A percentile compares a stretch with the other conserved stretches of the same genome.
Evolutionary conservation across 2,888 invertebrate species (phyloP).

Genomic region (Buathra laborator): DNA sequence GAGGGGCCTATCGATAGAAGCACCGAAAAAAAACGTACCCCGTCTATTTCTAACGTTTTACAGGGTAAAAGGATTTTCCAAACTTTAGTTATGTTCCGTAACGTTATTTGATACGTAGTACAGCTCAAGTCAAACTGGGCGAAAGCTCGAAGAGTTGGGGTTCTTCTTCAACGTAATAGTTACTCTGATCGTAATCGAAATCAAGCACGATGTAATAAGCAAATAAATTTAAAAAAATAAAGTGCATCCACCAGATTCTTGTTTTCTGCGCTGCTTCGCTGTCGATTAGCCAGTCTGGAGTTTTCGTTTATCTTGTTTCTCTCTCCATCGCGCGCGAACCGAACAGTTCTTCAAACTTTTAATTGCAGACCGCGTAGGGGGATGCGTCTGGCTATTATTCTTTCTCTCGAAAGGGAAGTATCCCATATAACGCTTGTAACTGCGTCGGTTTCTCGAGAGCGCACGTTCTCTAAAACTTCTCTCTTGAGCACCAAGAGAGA

Average conservation of each 20-base stretch:
- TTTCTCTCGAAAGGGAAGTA: constrained; percentile 73
- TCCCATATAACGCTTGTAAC: constrained; percentile 66
- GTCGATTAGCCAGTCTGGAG: constrained; percentile 29
- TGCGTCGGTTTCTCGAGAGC: constrained; percentile 59
- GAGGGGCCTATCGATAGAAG: constrained; percentile 29
- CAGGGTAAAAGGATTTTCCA: background rate
- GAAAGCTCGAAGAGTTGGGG: background rate
- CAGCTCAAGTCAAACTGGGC: background rate
- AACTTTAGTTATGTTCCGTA: background rate
- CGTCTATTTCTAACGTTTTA: constrained; percentile 1
- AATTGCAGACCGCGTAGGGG: constrained; percentile 76
- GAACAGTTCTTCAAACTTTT: constrained; percentile 67
- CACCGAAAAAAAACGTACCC: constrained; percentile 13
- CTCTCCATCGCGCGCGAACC: constrained; percentile 21
- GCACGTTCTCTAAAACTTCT: constrained; percentile 72
- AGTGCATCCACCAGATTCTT: constrained; percentile 1
- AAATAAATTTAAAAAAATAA: background rate
- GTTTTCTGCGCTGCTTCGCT: constrained; percentile 16
- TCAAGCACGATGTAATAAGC: background rate
- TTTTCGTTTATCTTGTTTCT: constrained; percentile 32
- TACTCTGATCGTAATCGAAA: background rate
- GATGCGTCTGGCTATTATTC: constrained; percentile 82
- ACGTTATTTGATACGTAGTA: background rate
- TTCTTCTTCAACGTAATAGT: background rate
- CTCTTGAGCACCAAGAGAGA: constrained; percentile 59